Percentiles rank a stretch among this genome's conserved stretches.
Evolutionary conservation across 2,113 vertebrate genomes (phyloP).

Genomic region (Tapirus terrestris): DNA sequence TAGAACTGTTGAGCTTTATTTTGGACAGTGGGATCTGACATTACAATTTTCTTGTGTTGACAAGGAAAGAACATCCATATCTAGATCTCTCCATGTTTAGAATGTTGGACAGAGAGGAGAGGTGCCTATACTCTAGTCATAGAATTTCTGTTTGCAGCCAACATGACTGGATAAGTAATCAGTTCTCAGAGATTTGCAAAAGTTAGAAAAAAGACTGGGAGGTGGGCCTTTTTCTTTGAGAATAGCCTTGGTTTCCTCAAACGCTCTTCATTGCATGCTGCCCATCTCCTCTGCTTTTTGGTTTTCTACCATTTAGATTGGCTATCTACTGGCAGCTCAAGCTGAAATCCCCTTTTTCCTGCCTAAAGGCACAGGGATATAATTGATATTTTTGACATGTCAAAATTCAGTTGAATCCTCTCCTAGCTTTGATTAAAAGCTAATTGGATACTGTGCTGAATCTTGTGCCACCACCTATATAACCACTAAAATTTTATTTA

Average conservation of each 20-base stretch:
- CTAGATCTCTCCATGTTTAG: conserved; percentile 71
- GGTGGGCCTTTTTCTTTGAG: neutral
- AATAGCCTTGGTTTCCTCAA: neutral
- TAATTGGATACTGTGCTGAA: neutral
- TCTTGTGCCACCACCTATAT: neutral
- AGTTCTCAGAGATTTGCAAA: neutral
- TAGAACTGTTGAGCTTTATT: conserved; percentile 77
- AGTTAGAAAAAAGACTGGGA: neutral
- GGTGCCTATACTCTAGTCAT: neutral
- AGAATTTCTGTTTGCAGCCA: neutral
- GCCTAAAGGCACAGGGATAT: neutral
- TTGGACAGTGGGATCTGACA: conserved; percentile 74
- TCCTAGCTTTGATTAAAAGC: neutral
- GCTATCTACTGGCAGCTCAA: neutral
- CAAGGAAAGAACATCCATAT: conserved; percentile 72
- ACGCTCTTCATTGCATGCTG: neutral
- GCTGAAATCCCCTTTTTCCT: neutral
- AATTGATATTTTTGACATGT: neutral
- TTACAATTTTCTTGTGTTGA: conserved; percentile 74
- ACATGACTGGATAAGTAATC: neutral
- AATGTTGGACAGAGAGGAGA: neutral
- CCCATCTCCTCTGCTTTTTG: neutral
- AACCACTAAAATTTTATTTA: neutral
- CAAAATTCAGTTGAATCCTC: neutral
- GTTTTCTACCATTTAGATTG: neutral